Base-by-base conservation (phyloP, 2,797 vertebrate genomes). In the Galago senegalensis region DNA sequence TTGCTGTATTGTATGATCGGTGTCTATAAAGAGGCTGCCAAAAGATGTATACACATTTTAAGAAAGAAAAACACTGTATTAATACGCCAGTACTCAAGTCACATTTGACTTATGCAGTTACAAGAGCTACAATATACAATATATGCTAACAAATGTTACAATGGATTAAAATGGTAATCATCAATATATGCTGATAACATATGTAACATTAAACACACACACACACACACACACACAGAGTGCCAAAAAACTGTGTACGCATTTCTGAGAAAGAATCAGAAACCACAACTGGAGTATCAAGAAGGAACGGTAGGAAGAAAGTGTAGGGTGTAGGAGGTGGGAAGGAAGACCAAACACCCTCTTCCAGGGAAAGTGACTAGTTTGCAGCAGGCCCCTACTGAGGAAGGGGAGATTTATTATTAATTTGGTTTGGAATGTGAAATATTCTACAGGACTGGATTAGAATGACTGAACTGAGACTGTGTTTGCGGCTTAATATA, bases 1-100 rank as follows among this genome's bases (percentile, higher is more conserved):
- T 70, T 94, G 14, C 2, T 93, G 12, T n/a, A 83, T 72, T 87
- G 96, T 92, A 53, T 81, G 49, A 75, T 27, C 83, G 81, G 56
- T 49, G 49, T 49, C 49, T 49, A 14, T 49, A 49, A 13, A 49
- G 49, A 49, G 49, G 14, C 49, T 49, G 49, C 49, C 49, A 14
- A 49, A 14, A 14, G 13, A 49, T 49, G 49, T 16, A 49, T 49
- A 49, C 49, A 49, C 49, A 49, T 49, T 49, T 49, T 49, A 49
- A 49, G 49, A 49, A 49, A 49, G 49, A 13, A 49, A 49, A 49
- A 49, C 13, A 49, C 49, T 49, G 49, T 49, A 49, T 14, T 49
- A 49, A 14, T 49, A 49, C 16, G 49, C 14, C 49, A 49, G 14
- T 13, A 49, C 49, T 49, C 49, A 49, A 49, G 49, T 49, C 49